phyloP scores from a whole-genome alignment of 1,140 invertebrate species.

The Aethina tumida region DNA sequence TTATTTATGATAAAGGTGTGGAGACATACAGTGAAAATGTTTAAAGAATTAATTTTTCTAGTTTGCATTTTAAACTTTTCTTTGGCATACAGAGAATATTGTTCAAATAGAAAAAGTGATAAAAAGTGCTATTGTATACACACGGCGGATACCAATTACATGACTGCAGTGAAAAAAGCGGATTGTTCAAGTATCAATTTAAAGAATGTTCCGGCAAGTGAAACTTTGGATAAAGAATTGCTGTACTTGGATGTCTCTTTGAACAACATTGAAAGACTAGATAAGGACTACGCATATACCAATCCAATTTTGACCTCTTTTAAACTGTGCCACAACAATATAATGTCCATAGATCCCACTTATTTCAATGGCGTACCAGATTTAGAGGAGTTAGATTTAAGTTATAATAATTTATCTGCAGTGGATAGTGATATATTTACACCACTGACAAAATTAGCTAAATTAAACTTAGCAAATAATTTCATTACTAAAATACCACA shows the following conservation, averaged over 20 bases:
- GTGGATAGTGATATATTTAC: slow-evolving; percentile 34
- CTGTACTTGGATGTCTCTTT: slow-evolving; percentile 25
- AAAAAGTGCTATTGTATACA: too few relatives aligned
- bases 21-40: too few relatives aligned
- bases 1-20: too few relatives aligned
- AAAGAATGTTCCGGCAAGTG: slow-evolving; percentile 15
- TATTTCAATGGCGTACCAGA: slow-evolving; percentile 35
- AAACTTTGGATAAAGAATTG: slow-evolving; percentile 15
- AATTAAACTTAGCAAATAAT: slow-evolving; percentile 37
- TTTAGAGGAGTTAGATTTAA: slow-evolving; percentile 39
- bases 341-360: slow-evolving; percentile 32
- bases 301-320: slow-evolving; percentile 16
- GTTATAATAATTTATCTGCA: slow-evolving; percentile 37
- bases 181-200: slow-evolving; percentile 22
- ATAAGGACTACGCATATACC: slow-evolving; percentile 10
- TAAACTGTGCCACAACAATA: slow-evolving; percentile 33
- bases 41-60: too few relatives aligned
- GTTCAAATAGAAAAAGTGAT: too few relatives aligned
- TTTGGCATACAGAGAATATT: too few relatives aligned
- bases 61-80: too few relatives aligned
- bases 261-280: slow-evolving; percentile 26
- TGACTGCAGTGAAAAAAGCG: slow-evolving; percentile 10
- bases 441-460: slow-evolving; percentile 32
- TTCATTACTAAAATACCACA: slow-evolving; percentile 25
- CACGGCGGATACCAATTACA: too few relatives aligned